Base-by-base conservation (phyloP, 1,140 invertebrate species). In the Caenorhabditis brenneri region DNA sequence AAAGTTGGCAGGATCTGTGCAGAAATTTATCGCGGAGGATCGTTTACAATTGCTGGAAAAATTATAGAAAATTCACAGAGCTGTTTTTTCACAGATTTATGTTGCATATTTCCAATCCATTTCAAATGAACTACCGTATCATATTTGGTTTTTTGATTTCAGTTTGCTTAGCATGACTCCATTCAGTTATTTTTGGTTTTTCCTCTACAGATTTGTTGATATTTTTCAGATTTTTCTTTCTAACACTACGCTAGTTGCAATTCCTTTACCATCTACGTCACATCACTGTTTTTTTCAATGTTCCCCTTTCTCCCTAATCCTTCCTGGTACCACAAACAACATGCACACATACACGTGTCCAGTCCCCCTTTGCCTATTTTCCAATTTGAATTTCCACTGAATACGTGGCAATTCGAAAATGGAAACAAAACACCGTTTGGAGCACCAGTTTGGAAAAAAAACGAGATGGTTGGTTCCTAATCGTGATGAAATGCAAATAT, bases 401-500 rank as follows among this genome's bases (percentile, higher is more conserved):
- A 65, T 36, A 65, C 58, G 58, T 65, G 58, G 4, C 5, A 65
- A 39, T 16, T 24, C 58, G 10, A 39, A 65, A 65, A 65, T 16
- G 53, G 58, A 65, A 65, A 58, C 58, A 19, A 65, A 65, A 65
- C 31, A 65, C 58, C 31, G 10, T 10, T 29, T 55, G 53, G 9
- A 27, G 53, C 53, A 55, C 10, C 53, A 55, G 27, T 27, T 12
- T 9, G 19, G n/a, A n/a, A n/a, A n/a, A n/a, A n/a, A n/a, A n/a
- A n/a, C n/a, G n/a, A n/a, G n/a, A n/a, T n/a, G n/a, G n/a, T n/a
- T n/a, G n/a, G n/a, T n/a, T 51, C 19, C 22, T 55, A 24, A 55
- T 27, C 53, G 36, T 42, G 65, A 74, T 74, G 33, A 74, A 74
- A 74, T 24, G 24, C 65, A 42, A 74, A 74, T 74, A 74, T 74